Percentiles rank a stretch among this genome's conserved stretches.
phyloP scores from a whole-genome alignment of 53 echinoderm and acorn worm species.

The Temnopleurus reevesii region DNA sequence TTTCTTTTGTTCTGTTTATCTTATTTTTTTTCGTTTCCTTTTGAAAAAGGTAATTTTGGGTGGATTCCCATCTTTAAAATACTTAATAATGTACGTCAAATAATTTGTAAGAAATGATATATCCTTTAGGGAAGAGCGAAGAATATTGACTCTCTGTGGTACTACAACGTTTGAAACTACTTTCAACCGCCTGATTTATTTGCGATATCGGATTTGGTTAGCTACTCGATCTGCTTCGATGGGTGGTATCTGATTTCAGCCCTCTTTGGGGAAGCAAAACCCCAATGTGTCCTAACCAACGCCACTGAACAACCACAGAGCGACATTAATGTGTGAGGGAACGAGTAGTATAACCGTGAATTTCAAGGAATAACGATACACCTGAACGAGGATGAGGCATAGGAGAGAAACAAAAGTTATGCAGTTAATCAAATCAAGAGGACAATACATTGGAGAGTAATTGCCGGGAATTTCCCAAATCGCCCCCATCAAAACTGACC shows the following conservation, averaged over 20 bases:
- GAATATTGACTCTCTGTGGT: too few relatives aligned
- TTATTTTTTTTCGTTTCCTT: too few relatives aligned
- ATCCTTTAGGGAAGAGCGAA: too few relatives aligned
- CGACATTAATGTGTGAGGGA: background rate
- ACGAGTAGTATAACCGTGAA: background rate
- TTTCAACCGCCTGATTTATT: constrained; percentile 4
- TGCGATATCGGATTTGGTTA: background rate
- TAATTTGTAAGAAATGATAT: too few relatives aligned
- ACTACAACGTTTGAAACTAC: too few relatives aligned
- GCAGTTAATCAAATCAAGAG: background rate
- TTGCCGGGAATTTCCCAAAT: constrained; percentile 23
- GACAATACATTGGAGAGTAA: too few relatives aligned
- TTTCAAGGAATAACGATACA: background rate
- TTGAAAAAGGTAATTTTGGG: too few relatives aligned
- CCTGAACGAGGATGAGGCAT: background rate
- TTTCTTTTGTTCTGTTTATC: too few relatives aligned
- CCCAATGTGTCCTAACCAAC: background rate
- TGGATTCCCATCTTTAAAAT: too few relatives aligned
- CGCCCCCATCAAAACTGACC: too few relatives aligned
- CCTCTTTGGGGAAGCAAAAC: background rate
- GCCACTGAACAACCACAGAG: background rate
- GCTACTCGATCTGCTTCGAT: constrained; percentile 18
- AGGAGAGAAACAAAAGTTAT: background rate
- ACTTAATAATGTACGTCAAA: too few relatives aligned
- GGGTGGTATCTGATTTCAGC: background rate